Conservation (phyloP, 2,113 vertebrate species). For the Tetraodon nigroviridis region DNA sequence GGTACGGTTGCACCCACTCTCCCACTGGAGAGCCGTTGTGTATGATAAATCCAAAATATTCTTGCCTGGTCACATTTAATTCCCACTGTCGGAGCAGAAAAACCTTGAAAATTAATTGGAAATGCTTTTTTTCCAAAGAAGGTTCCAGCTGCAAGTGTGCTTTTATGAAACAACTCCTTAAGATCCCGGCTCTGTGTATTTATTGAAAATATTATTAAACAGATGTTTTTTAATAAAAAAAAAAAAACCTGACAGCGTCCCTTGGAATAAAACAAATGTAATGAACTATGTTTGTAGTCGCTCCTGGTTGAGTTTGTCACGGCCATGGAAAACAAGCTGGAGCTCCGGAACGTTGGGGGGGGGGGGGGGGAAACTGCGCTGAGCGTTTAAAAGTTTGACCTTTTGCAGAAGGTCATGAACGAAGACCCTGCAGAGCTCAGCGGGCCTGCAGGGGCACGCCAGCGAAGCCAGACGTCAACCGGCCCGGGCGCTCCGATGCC, state of each 20-base stretch:
- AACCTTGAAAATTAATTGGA: constrained; percentile 1
- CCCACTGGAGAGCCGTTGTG: constrained; percentile 33
- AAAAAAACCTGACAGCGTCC: constrained; percentile 1
- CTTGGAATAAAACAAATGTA: constrained; percentile 11
- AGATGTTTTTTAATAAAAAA: constrained; percentile 55
- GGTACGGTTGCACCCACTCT: constrained; percentile 30
- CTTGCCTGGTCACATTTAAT: constrained; percentile 20
- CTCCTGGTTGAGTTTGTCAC: too few species aligned
- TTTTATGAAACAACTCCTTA: constrained; percentile 37
- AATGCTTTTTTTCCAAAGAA: not conserved
- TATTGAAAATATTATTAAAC: constrained; percentile 66
- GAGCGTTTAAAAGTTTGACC: not conserved
- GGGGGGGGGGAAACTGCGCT: constrained; percentile 1
- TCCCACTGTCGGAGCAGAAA: constrained; percentile 29
- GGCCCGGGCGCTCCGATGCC: constrained; percentile 5
- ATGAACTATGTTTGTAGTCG: constrained; percentile 22
- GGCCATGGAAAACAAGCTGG: constrained; percentile 11
- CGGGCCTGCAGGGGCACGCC: not conserved
- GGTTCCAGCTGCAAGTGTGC: constrained; percentile 26
- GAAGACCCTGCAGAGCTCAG: not conserved
- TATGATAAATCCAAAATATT: constrained; percentile 37
- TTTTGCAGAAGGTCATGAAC: not conserved
- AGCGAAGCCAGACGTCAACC: constrained; percentile 8
- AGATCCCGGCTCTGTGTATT: constrained; percentile 61
- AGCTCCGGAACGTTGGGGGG: constrained; percentile 31